Percentiles rank a stretch among this genome's conserved stretches.
Conservation (phyloP, 2,113 vertebrate species). For the Sterrhoptilus dennistouni region DNA sequence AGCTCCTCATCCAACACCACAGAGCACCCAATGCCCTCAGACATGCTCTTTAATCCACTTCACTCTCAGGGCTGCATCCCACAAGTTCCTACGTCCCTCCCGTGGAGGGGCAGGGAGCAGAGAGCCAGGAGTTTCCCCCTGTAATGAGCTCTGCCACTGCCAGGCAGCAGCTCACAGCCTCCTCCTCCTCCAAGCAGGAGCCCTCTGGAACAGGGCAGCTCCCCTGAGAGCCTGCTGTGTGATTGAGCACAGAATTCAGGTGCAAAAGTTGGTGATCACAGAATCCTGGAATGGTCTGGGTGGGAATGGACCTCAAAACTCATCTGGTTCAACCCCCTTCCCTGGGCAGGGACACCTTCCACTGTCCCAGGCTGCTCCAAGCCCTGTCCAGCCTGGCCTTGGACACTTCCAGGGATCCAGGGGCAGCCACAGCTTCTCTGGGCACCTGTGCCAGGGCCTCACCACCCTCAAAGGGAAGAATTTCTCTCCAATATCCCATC, state of each 20-base stretch:
- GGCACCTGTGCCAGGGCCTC: neutral
- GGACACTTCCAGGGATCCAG: neutral
- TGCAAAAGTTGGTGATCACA: neutral
- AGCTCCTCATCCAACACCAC: neutral
- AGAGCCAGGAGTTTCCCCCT: neutral
- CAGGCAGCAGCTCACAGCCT: neutral
- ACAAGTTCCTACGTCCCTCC: fast-evolving
- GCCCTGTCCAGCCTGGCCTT: fast-evolving
- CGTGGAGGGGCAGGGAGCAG: fast-evolving
- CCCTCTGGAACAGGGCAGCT: neutral
- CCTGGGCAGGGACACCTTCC: neutral
- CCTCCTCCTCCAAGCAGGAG: neutral
- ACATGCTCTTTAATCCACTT: fast-evolving
- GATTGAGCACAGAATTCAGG: fast-evolving
- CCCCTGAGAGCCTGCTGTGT: fast-evolving
- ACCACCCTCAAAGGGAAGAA: neutral
- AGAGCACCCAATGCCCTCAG: neutral
- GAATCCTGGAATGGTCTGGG: neutral
- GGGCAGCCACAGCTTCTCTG: neutral
- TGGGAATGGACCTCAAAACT: neutral
- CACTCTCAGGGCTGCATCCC: neutral
- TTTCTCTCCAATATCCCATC: neutral
- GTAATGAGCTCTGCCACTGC: fast-evolving
- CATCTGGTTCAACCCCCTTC: fast-evolving
- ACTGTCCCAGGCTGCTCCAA: fast-evolving